A percentile compares a stretch with the other conserved stretches of the same genome.
Evolutionary conservation across 2,888 invertebrate species (phyloP).

Genomic region (Sepioteuthis lessoniana): DNA sequence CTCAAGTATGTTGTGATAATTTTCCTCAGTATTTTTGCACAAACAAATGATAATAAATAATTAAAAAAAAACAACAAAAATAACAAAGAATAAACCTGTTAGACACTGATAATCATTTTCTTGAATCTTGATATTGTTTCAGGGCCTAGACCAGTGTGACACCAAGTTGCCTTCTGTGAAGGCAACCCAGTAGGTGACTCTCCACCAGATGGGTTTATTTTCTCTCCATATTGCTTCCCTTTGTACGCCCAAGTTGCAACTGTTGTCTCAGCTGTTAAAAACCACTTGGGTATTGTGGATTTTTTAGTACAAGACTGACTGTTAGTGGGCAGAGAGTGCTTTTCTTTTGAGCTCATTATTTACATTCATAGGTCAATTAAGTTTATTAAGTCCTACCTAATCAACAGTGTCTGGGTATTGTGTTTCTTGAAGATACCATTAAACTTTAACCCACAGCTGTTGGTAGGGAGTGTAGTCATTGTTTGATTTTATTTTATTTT

Average conservation of each 20-base stretch:
- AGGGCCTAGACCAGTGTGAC: background rate
- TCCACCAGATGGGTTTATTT: background rate
- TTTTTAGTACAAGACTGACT: background rate
- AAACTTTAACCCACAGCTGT: background rate
- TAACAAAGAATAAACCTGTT: background rate
- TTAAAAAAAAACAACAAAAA: background rate
- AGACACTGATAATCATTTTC: background rate
- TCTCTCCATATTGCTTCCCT: background rate
- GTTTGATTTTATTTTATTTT: background rate
- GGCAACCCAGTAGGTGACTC: background rate
- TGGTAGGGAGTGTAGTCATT: background rate
- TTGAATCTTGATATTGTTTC: slow-evolving; percentile 8
- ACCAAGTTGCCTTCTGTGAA: background rate
- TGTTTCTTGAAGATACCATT: background rate
- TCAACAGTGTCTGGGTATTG: background rate
- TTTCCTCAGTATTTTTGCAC: background rate
- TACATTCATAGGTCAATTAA: background rate
- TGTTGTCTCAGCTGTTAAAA: slow-evolving; percentile 1
- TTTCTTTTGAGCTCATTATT: background rate
- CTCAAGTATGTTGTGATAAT: background rate
- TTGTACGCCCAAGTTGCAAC: background rate
- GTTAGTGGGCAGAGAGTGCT: slow-evolving; percentile 24
- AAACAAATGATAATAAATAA: background rate
- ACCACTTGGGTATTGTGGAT: slow-evolving; percentile 33
- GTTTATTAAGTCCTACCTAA: background rate